These are phyloP conservation scores for Isichthys henryi DNA, from an alignment of 2,113 vertebrate species.

Conservation along the genomic window DNA sequence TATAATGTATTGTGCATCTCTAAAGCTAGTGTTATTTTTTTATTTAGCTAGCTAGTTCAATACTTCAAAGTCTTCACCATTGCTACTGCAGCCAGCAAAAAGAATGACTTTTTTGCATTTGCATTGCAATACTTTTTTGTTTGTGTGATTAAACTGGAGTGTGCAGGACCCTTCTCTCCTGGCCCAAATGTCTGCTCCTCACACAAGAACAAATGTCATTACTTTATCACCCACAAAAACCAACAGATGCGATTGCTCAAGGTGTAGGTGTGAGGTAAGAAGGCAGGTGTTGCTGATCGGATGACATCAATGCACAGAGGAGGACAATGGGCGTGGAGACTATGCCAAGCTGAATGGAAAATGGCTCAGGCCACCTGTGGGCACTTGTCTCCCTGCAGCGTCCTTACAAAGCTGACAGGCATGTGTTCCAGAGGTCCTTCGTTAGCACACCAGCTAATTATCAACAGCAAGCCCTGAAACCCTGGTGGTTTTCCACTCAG, in stretches of 20 bases:
- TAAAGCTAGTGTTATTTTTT: neutral
- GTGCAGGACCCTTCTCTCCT: neutral
- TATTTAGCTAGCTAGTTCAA: neutral
- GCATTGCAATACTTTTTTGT: neutral
- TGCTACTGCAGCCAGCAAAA: neutral
- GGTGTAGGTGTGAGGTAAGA: neutral
- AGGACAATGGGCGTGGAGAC: neutral
- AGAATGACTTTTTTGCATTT: neutral
- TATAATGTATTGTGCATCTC: neutral
- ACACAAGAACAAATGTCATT: neutral
- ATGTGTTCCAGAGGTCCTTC: constrained; percentile 25
- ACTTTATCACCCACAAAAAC: too few relatives aligned
- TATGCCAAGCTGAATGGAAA: neutral
- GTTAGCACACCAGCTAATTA: constrained; percentile 27
- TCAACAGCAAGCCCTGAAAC: constrained; percentile 29
- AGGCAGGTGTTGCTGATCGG: neutral
- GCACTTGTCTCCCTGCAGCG: constrained; percentile 16
- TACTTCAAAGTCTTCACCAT: neutral
- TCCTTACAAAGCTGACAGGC: neutral
- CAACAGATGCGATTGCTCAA: neutral
- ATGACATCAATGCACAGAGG: neutral
- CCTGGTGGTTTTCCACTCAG: neutral
- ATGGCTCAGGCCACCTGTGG: constrained; percentile 23
- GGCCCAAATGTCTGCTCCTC: neutral
- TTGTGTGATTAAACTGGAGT: neutral